Percentiles rank a stretch among this genome's conserved stretches.
phyloP scores from a whole-genome alignment of 2,113 vertebrate genomes.

The Thomomys bottae region DNA sequence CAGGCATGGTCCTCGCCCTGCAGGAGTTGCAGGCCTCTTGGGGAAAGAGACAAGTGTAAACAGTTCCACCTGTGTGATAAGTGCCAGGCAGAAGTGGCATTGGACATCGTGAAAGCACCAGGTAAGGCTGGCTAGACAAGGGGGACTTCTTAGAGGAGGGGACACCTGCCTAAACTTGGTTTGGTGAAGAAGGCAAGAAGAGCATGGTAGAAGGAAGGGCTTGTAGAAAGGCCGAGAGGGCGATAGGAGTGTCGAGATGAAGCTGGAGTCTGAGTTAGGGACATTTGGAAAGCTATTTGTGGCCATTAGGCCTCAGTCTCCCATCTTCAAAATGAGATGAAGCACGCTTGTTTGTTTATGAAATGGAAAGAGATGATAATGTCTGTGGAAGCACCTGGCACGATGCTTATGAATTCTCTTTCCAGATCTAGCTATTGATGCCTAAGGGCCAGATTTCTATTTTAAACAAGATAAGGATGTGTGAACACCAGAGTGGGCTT shows the following conservation, averaged over 20 bases:
- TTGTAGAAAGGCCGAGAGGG: too few species aligned
- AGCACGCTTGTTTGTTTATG: not conserved
- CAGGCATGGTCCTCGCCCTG: not conserved
- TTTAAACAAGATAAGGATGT: constrained; percentile 24
- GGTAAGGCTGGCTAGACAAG: not conserved
- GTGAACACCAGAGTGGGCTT: not conserved
- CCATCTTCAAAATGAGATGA: not conserved
- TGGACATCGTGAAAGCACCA: not conserved
- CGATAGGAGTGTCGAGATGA: not conserved
- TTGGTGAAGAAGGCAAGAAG: not conserved
- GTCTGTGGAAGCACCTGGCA: not conserved
- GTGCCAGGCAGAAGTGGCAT: not conserved
- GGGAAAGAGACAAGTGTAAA: not conserved
- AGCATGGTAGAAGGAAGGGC: not conserved
- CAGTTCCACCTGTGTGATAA: not conserved
- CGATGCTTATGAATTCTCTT: constrained; percentile 2
- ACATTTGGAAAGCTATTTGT: not conserved
- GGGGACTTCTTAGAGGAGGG: not conserved
- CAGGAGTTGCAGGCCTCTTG: not conserved
- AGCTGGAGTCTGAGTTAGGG: not conserved
- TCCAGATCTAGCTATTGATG: constrained; percentile 5
- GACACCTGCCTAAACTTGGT: not conserved
- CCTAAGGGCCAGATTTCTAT: not conserved
- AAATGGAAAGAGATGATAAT: not conserved
- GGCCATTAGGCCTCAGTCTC: not conserved